Conservation (phyloP, 2,888 invertebrate genomes). For the Thymelicus sylvestris region DNA sequence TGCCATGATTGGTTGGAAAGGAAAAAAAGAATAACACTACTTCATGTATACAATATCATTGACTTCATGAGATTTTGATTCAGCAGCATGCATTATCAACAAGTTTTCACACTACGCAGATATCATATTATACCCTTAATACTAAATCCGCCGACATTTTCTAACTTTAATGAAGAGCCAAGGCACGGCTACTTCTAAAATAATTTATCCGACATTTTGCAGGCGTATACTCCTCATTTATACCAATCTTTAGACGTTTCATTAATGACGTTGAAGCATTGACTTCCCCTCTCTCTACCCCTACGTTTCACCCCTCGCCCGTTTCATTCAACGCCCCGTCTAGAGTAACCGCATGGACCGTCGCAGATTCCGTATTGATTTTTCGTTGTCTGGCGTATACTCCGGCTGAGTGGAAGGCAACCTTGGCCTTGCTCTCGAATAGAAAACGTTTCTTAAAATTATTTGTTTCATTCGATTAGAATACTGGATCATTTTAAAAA, state of each 20-base stretch:
- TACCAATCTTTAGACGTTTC: not conserved
- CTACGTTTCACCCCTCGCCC: not conserved
- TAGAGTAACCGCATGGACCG: conserved; percentile 28
- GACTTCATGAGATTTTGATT: too few species aligned
- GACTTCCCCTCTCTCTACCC: not conserved
- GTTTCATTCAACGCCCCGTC: conserved; percentile 19
- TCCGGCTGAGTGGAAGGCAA: conserved; percentile 30
- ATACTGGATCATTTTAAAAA: too few species aligned
- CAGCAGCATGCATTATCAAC: too few species aligned
- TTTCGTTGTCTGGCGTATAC: conserved; percentile 32
- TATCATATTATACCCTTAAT: too few species aligned
- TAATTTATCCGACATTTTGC: not conserved
- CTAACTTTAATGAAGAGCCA: too few species aligned
- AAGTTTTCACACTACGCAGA: too few species aligned
- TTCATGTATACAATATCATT: too few species aligned
- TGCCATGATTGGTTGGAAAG: too few species aligned
- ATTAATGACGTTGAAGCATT: conserved; percentile 4
- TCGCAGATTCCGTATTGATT: conserved; percentile 35
- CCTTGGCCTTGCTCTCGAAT: conserved; percentile 36
- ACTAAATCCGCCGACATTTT: too few species aligned
- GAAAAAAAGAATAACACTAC: too few species aligned
- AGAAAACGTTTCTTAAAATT: conserved; percentile 12
- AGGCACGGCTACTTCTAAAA: too few species aligned
- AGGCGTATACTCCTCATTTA: not conserved
- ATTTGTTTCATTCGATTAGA: not conserved